Evolutionary conservation across 2,888 invertebrate species (phyloP).

Genomic region (Epinotia nisella): DNA sequence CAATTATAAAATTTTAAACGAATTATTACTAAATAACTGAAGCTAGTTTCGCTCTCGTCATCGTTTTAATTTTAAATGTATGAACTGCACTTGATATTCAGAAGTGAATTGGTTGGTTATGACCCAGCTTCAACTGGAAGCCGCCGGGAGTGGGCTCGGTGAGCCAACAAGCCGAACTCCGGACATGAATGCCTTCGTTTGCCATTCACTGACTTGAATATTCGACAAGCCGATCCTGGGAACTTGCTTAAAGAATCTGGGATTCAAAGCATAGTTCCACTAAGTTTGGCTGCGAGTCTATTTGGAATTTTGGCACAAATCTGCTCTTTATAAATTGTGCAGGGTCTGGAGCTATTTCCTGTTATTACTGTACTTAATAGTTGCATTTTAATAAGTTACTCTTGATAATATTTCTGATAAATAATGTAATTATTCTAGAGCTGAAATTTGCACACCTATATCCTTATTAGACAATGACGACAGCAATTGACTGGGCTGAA

Average conservation of each 20-base stretch:
- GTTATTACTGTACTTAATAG: too few species aligned
- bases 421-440: too few species aligned
- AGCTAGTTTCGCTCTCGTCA: background rate
- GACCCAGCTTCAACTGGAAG: background rate
- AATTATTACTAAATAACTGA: too few species aligned
- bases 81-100: background rate
- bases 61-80: background rate
- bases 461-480: too few species aligned
- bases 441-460: too few species aligned
- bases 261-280: slow-evolving; percentile 9
- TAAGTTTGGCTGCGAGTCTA: background rate
- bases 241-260: slow-evolving; percentile 3
- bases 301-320: background rate
- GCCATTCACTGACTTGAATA: slow-evolving; percentile 9
- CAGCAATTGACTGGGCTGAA: too few species aligned
- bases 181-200: slow-evolving; percentile 15
- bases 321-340: background rate
- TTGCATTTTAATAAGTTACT: too few species aligned
- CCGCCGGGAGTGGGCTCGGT: background rate
- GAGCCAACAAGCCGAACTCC: slow-evolving; percentile 1
- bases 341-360: too few species aligned
- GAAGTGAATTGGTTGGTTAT: background rate
- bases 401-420: too few species aligned
- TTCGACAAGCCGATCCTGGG: slow-evolving; percentile 4
- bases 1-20: too few species aligned